A percentile compares a stretch with the other conserved stretches of the same genome.
Evolutionary conservation across 2,797 vertebrate species (phyloP).

Genomic region (Aselliscus stoliczkanus): DNA sequence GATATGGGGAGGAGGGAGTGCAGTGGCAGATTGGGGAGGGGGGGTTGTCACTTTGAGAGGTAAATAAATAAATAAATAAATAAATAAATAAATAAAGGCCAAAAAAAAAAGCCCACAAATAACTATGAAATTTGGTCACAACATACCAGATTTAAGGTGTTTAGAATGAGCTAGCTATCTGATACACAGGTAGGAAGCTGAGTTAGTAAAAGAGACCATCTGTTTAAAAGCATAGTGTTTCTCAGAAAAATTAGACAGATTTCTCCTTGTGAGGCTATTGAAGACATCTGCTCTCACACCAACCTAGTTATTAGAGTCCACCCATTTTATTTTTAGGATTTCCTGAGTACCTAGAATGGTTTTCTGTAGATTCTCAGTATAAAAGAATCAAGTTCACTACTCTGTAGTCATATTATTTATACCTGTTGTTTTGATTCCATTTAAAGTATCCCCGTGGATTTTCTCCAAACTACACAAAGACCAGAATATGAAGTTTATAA

Average conservation of each 20-base stretch:
- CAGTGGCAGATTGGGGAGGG: too few species aligned
- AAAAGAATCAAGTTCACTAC: background rate
- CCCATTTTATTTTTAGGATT: constrained; percentile 14
- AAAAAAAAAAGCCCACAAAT: background rate
- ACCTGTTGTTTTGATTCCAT: background rate
- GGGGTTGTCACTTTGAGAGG: too few species aligned
- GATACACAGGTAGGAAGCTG: background rate
- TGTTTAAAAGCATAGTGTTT: constrained; percentile 34
- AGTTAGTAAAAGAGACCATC: background rate
- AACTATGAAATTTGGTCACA: background rate
- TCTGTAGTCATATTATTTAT: background rate
- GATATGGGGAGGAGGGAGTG: too few species aligned
- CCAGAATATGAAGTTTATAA: background rate
- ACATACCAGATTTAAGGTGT: background rate
- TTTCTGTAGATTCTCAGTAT: background rate
- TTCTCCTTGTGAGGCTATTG: constrained; percentile 16
- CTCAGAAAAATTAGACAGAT: background rate
- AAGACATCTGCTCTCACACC: background rate
- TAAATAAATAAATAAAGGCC: too few species aligned
- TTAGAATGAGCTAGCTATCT: background rate
- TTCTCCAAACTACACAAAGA: background rate
- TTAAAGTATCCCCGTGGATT: background rate
- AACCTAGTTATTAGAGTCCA: background rate
- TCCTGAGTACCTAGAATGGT: background rate
- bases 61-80: too few species aligned